These are phyloP conservation scores for Belonocnema kinseyi DNA, from an alignment of 1,140 invertebrate species.

Conservation along the genomic window DNA sequence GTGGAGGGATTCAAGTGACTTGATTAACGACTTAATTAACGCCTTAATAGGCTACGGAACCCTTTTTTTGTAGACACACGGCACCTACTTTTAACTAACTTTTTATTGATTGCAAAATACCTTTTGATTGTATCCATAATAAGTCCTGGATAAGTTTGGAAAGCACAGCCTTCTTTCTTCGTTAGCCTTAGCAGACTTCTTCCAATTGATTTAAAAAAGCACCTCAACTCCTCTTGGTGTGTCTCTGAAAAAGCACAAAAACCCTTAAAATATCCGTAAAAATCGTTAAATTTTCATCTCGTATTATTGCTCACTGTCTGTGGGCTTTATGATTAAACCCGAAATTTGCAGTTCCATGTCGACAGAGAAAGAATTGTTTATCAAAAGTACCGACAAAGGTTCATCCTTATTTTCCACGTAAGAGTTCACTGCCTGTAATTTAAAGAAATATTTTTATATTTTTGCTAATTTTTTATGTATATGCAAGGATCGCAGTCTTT, in stretches of 20 bases:
- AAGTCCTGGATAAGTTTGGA: constrained; percentile 80
- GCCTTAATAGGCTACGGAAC: too few relatives aligned
- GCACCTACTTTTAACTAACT: not conserved
- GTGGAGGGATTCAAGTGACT: too few relatives aligned
- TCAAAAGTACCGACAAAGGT: constrained; percentile 77
- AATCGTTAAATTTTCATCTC: not conserved
- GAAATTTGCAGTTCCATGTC: constrained; percentile 82
- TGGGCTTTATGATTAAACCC: constrained; percentile 82
- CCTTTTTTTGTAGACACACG: too few relatives aligned
- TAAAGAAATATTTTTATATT: constrained; percentile 55
- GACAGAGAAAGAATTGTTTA: constrained; percentile 79
- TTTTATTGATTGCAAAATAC: constrained; percentile 56
- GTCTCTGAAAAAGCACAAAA: constrained; percentile 72
- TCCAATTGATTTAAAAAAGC: constrained; percentile 82
- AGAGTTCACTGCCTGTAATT: constrained; percentile 70
- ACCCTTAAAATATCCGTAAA: constrained; percentile 18
- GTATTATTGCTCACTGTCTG: constrained; percentile 76
- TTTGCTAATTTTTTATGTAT: not conserved
- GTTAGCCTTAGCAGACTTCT: constrained; percentile 79
- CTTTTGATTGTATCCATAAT: constrained; percentile 82
- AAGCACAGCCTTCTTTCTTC: constrained; percentile 79
- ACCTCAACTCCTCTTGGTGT: constrained; percentile 82
- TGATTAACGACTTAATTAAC: too few relatives aligned
- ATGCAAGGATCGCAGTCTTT: not conserved
- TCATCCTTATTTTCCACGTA: constrained; percentile 75